phyloP scores from a whole-genome alignment of 2,797 vertebrate species.

The Epinephelus malabaricus region DNA sequence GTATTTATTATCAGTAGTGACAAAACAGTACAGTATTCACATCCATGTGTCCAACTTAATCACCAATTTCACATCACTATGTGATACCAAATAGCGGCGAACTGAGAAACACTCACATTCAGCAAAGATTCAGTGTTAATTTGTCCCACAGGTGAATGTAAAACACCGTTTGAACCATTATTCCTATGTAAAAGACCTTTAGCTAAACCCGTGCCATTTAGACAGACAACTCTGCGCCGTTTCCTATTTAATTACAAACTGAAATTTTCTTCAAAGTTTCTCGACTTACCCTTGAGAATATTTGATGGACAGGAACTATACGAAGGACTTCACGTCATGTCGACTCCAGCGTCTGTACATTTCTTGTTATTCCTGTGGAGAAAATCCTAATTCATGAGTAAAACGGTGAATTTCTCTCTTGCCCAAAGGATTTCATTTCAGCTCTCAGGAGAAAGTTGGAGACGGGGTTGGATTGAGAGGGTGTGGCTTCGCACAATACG shows the following conservation, averaged over 20 bases:
- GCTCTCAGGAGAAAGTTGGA: conserved; percentile 64
- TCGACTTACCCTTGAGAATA: conserved; percentile 75
- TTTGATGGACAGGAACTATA: conserved; percentile 26
- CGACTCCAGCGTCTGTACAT: conserved; percentile 26
- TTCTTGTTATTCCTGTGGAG: conserved; percentile 35
- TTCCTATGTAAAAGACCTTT: too few species aligned
- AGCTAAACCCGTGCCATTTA: neutral
- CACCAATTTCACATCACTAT: neutral
- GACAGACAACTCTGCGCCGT: neutral
- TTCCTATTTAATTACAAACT: conserved; percentile 30
- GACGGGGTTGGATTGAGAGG: conserved; percentile 44
- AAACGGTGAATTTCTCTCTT: conserved; percentile 56
- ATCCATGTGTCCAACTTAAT: neutral
- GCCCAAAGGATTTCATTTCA: conserved; percentile 76
- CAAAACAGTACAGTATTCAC: neutral
- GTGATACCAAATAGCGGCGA: neutral
- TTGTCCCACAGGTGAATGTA: neutral
- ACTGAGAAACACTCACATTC: neutral
- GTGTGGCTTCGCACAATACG: conserved; percentile 22
- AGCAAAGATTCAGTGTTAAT: neutral
- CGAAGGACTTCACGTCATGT: conserved; percentile 71
- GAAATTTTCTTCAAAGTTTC: conserved; percentile 33
- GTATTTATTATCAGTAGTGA: neutral
- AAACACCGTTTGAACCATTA: neutral
- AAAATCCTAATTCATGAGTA: conserved; percentile 52